These are phyloP conservation scores for Trachythela sp. DNA, from an alignment of 64 coral and sea anemone species.

Conservation along the genomic window DNA sequence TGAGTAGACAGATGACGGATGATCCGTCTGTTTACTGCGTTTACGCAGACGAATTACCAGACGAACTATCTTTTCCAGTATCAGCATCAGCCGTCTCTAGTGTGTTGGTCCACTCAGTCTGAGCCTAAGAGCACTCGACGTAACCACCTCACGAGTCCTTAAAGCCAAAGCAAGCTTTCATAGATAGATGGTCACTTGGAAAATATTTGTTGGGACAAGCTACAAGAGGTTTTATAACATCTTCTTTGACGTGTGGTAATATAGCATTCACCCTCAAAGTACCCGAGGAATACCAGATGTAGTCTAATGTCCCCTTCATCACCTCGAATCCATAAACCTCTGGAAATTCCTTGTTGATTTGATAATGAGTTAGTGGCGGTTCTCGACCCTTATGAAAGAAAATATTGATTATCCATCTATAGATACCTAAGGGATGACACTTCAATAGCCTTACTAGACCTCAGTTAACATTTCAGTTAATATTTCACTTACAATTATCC, in stretches of 20 bases:
- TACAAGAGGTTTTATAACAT: background rate
- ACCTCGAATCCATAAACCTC: background rate
- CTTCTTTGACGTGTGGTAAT: background rate
- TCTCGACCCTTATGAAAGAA: background rate
- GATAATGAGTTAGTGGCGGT: background rate
- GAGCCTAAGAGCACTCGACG: too few species aligned
- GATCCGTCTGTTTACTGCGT: too few species aligned
- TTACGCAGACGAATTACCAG: too few species aligned
- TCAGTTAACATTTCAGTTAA: too few species aligned
- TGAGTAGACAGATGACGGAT: too few species aligned
- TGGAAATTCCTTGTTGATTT: background rate
- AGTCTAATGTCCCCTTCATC: slow-evolving; percentile 29
- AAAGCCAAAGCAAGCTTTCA: slow-evolving; percentile 36
- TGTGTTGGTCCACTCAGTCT: too few species aligned
- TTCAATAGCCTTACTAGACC: too few species aligned
- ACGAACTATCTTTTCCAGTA: too few species aligned
- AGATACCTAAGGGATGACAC: too few species aligned
- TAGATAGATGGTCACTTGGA: slow-evolving; percentile 36
- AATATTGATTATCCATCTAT: background rate
- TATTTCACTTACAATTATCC: too few species aligned
- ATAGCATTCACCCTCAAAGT: slow-evolving; percentile 24
- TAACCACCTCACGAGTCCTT: background rate
- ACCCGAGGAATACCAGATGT: slow-evolving; percentile 31
- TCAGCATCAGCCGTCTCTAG: too few species aligned
- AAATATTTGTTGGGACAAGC: slow-evolving; percentile 22